A percentile compares a stretch with the other conserved stretches of the same genome.
Conservation (phyloP, 2,797 vertebrate species). For the Acrossocheilus fasciatus region DNA sequence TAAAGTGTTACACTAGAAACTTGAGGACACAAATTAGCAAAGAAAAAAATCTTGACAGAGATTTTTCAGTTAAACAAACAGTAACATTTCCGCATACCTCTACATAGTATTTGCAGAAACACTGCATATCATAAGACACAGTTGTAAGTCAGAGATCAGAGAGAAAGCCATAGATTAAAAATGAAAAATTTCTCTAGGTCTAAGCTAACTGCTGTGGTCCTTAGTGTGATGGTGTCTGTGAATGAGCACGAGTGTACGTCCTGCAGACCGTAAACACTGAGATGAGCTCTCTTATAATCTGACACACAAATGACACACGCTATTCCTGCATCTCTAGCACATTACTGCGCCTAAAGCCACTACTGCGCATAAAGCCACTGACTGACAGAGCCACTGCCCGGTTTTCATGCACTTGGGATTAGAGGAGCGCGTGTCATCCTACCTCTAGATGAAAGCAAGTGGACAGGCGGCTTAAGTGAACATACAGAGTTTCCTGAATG, state of each 20-base stretch:
- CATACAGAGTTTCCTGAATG: constrained; percentile 27
- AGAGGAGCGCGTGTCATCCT: constrained; percentile 6
- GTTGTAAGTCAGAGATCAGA: neutral
- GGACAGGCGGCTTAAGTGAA: constrained; percentile 43
- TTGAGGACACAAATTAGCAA: constrained; percentile 13
- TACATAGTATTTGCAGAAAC: neutral
- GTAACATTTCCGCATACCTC: neutral
- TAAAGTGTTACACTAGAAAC: constrained; percentile 36
- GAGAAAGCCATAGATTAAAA: neutral
- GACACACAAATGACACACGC: constrained; percentile 52
- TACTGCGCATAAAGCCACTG: constrained; percentile 25
- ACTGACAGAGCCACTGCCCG: constrained; percentile 26
- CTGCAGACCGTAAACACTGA: constrained; percentile 32
- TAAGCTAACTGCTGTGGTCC: neutral
- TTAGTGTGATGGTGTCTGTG: neutral
- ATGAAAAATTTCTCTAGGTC: neutral
- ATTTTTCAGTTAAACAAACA: constrained; percentile 7
- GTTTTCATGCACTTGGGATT: constrained; percentile 44
- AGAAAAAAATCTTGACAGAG: constrained; percentile 17
- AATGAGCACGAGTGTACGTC: constrained; percentile 18
- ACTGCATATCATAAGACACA: neutral
- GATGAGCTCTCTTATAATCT: constrained; percentile 46
- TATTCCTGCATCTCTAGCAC: constrained; percentile 48
- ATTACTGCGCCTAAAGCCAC: constrained; percentile 30
- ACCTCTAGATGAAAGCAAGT: constrained; percentile 45